A percentile compares a stretch with the other conserved stretches of the same genome.
Conservation (phyloP, 2,113 vertebrate species). For the Hippocampus abdominalis region DNA sequence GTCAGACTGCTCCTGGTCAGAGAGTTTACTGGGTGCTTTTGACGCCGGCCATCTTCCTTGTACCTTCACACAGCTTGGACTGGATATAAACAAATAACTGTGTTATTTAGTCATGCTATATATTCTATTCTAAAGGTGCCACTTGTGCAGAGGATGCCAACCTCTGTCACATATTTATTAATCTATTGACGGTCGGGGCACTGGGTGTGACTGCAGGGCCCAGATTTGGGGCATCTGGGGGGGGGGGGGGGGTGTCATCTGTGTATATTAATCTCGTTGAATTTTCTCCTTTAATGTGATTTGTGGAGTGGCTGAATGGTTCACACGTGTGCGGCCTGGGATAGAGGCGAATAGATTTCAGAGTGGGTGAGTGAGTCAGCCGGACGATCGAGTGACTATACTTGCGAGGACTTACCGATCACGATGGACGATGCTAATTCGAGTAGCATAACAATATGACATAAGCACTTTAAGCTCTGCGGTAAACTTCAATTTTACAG, state of each 20-base stretch:
- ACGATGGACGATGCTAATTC: not conserved
- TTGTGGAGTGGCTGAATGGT: conserved; percentile 61
- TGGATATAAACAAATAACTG: conserved; percentile 62
- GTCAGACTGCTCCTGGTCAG: conserved; percentile 57
- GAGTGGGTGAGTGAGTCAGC: not conserved
- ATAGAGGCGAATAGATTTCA: conserved; percentile 15
- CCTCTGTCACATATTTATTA: conserved; percentile 65
- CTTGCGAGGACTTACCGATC: conserved; percentile 39
- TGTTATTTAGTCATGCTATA: conserved; percentile 54
- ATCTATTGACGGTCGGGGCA: conserved; percentile 37
- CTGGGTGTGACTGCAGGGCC: conserved; percentile 18
- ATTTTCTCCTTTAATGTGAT: conserved; percentile 67
- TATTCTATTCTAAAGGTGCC: conserved; percentile 68
- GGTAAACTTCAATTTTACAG: not conserved
- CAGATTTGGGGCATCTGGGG: conserved; percentile 43
- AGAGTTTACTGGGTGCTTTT: conserved; percentile 52
- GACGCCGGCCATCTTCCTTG: conserved; percentile 44
- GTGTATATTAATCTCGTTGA: conserved; percentile 66
- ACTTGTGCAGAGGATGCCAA: conserved; percentile 60
- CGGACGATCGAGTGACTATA: conserved; percentile 32
- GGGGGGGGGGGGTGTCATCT: too few species aligned
- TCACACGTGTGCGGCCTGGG: conserved; percentile 48
- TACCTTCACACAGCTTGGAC: conserved; percentile 61
- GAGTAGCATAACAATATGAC: not conserved
- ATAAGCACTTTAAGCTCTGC: not conserved